Conservation (phyloP, 2,888 invertebrate genomes). For the Stegophylla sp. region DNA sequence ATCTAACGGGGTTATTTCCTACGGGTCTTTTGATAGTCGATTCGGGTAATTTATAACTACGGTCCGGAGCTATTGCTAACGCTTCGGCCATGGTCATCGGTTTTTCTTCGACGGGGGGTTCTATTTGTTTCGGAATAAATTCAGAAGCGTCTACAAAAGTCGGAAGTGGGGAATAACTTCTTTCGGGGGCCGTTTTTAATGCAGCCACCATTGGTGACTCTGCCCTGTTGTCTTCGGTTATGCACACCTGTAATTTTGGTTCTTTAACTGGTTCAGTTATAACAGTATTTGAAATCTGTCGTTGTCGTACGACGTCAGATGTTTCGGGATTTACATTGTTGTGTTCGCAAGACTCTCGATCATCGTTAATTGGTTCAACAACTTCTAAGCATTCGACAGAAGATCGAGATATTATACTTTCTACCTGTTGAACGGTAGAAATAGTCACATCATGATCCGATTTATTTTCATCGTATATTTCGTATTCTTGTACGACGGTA, state of each 20-base stretch:
- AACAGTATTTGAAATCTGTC: background rate
- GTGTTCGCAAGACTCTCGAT: background rate
- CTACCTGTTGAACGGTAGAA: background rate
- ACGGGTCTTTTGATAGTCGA: background rate
- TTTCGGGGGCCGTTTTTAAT: slow-evolving; percentile 66
- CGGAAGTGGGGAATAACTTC: slow-evolving; percentile 73
- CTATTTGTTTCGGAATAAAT: slow-evolving; percentile 9
- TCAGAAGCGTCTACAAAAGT: slow-evolving; percentile 60
- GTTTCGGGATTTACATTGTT: background rate
- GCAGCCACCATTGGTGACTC: too few relatives aligned
- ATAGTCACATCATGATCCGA: background rate
- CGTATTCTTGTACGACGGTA: background rate
- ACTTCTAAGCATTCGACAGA: background rate
- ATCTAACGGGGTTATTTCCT: slow-evolving; percentile 42
- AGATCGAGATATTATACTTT: background rate
- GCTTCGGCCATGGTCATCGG: slow-evolving; percentile 71
- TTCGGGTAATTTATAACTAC: slow-evolving; percentile 67
- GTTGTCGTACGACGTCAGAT: background rate
- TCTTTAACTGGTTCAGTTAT: background rate
- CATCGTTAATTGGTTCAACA: background rate
- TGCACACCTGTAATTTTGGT: too few relatives aligned
- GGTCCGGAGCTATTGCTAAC: slow-evolving; percentile 76
- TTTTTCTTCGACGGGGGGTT: slow-evolving; percentile 18
- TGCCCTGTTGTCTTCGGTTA: too few relatives aligned
- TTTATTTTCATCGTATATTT: background rate